Evolutionary conservation across 1,140 invertebrate species (phyloP).

Genomic region (Trichonephila inaurata): DNA sequence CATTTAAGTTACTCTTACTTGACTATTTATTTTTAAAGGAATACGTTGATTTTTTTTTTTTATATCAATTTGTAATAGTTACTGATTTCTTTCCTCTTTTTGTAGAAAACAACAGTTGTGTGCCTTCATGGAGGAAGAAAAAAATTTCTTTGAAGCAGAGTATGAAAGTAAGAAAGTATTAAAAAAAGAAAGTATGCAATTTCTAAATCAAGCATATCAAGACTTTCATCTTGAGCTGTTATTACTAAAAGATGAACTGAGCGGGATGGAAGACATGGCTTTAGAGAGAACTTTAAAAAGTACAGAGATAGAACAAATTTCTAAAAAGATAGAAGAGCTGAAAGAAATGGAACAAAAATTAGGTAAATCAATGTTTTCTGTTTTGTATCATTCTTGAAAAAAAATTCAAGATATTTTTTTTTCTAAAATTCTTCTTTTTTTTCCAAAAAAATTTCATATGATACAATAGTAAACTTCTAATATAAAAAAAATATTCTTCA

Average conservation of each 20-base stretch:
- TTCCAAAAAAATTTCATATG: no score
- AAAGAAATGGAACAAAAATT: not conserved
- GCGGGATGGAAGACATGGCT: not conserved
- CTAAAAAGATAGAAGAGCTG: not conserved
- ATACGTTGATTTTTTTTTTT: no score
- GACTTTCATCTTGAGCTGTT: constrained; percentile 44
- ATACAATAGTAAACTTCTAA: no score
- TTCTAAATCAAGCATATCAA: constrained; percentile 58
- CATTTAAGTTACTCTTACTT: no score
- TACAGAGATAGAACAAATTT: not conserved
- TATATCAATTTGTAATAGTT: no score
- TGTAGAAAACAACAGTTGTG: constrained; percentile 51
- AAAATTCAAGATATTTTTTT: no score
- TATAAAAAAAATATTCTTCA: no score
- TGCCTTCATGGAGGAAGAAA: constrained; percentile 44
- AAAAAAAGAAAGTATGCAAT: constrained; percentile 51
- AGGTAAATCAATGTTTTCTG: not conserved
- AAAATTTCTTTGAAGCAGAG: constrained; percentile 29
- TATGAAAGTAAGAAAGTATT: constrained; percentile 32
- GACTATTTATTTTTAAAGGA: no score
- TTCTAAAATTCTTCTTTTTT: no score
- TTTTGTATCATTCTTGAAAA: no score
- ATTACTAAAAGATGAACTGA: constrained; percentile 15
- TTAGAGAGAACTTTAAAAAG: not conserved
- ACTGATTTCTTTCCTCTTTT: not conserved